A percentile compares a stretch with the other conserved stretches of the same genome.
Evolutionary conservation across 2,113 vertebrate genomes (phyloP).

Genomic region (Tachycineta bicolor): DNA sequence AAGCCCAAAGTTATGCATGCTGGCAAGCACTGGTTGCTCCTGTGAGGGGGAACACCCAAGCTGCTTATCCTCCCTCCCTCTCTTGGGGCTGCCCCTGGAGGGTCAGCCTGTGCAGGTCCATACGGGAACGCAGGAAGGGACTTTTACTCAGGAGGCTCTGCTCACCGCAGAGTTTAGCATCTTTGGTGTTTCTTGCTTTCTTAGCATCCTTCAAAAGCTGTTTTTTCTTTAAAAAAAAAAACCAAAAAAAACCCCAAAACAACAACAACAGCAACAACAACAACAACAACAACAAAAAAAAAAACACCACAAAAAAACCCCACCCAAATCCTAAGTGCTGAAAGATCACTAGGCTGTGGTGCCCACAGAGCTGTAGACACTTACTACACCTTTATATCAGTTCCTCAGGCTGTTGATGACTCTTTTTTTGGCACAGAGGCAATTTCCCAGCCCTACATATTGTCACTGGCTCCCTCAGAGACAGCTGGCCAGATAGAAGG

Average conservation of each 20-base stretch:
- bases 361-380: background rate
- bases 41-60: conserved; percentile 4
- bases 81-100: background rate
- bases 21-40: background rate
- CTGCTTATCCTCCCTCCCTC: background rate
- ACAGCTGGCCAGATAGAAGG: background rate
- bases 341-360: background rate
- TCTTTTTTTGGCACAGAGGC: background rate
- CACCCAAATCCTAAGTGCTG: background rate
- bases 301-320: no score
- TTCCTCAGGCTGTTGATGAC: background rate
- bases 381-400: background rate
- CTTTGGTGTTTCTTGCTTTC: background rate
- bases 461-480: background rate
- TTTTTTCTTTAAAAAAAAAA: background rate
- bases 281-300: no score
- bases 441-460: background rate
- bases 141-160: background rate
- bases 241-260: no score
- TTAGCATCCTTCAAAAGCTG: background rate
- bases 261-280: no score
- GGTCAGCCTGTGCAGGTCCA: background rate
- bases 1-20: background rate
- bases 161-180: accelerated
- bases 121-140: background rate